Base-by-base conservation (phyloP, 2,888 invertebrate genomes). In the Heterodera filipjevi region DNA sequence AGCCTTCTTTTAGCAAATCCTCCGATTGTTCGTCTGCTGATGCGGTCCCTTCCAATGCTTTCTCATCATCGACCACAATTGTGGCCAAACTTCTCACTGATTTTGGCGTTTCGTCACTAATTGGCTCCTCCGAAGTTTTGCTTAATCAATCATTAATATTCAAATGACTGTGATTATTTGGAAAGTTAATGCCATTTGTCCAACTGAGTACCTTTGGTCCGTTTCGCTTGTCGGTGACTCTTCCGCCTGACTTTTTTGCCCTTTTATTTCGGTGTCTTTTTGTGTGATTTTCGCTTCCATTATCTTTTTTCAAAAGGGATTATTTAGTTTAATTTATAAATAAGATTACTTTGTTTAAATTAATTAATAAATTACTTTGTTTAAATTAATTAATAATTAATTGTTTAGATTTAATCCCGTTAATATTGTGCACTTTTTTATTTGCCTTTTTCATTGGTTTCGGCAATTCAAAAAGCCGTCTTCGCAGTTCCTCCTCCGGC, bases 401-500 rank as follows among this genome's bases (percentile, higher is more conserved):
- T 39, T 39, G 12, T 39, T 39, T n/a, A n/a, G n/a, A n/a, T 39
- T 39, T 39, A 10, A 39, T 39, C 12, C 16, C 2, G 49, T 6
- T 49, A 16, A 14, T 49, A 14, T 49, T 49, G 16, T 1, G 8
- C 27, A 59, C 27, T 59, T 59, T 22, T 10, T 10, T 3, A 27
- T 22, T 22, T 27, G 27, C 10, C 8, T 3, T 27, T 59, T 59
- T 59, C 59, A 27, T 27, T 59, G 59, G 59, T 59, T 59, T 6
- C 27, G 74, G 74, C 74, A 74, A 14, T n/a, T 35, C 30, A 3
- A 74, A 35, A 44, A 74, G 64, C 39, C 74, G 49, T 19, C 74
- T 44, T 22, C 64, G 33, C 74, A 74, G 27, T 32, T 71, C 76
- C n/a, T 46, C 49, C 30, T 76, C 76, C 53, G 53, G 19, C 66